Conservation (phyloP, 2,888 invertebrate genomes). For the Caenorhabditis virilis region DNA sequence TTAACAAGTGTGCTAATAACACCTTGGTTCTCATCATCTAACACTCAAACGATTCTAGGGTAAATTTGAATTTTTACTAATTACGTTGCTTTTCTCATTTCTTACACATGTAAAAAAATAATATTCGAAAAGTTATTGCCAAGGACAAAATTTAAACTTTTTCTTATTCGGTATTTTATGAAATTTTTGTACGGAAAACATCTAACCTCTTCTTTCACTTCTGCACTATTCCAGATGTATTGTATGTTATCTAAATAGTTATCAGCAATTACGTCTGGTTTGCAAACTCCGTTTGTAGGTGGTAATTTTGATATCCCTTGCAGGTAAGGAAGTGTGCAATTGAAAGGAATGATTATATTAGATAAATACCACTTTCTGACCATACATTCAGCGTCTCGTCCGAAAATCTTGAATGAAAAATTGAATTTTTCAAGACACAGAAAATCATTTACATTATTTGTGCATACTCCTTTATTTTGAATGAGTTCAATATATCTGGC, state of each 20-base stretch:
- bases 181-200: too few relatives aligned
- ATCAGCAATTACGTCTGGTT: conserved; percentile 52
- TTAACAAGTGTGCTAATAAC: too few relatives aligned
- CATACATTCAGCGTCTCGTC: conserved; percentile 60
- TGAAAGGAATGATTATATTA: conserved; percentile 61
- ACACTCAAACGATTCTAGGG: too few relatives aligned
- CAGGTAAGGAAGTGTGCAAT: conserved; percentile 62
- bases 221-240: conserved; percentile 59
- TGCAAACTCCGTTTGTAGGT: conserved; percentile 46
- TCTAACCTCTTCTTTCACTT: conserved; percentile 55
- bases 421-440: not conserved
- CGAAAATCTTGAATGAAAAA: conserved; percentile 36
- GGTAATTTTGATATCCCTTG: conserved; percentile 39
- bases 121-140: too few relatives aligned
- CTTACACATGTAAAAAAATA: too few relatives aligned
- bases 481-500: conserved; percentile 50
- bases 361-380: conserved; percentile 61
- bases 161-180: too few relatives aligned
- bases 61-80: too few relatives aligned
- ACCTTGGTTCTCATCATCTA: too few relatives aligned
- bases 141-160: too few relatives aligned
- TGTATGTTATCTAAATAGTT: conserved; percentile 61
- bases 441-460: conserved; percentile 28
- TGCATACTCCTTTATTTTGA: conserved; percentile 49
- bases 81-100: too few relatives aligned